Evolutionary conservation across 2,888 invertebrate species (phyloP).

Genomic region (Toxonevra muliebris): DNA sequence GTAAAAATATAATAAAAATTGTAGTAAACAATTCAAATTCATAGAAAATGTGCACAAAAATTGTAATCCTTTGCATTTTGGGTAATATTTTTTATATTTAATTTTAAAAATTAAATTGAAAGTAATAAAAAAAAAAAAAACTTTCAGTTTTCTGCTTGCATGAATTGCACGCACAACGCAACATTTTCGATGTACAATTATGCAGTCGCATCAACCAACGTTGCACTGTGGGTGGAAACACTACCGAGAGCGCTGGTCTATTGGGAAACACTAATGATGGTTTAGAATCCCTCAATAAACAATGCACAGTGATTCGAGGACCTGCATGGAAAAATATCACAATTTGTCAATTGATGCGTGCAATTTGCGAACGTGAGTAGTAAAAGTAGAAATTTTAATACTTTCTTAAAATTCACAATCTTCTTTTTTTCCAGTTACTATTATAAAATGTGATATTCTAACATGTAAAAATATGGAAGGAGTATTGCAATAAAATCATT

Average conservation of each 20-base stretch:
- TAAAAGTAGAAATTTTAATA: not conserved
- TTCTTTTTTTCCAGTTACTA: constrained; percentile 37
- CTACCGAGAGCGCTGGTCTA: constrained; percentile 15
- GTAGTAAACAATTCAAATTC: too few relatives aligned
- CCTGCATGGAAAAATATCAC: constrained; percentile 41
- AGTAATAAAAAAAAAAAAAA: not conserved
- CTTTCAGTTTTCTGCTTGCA: constrained; percentile 1
- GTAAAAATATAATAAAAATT: too few relatives aligned
- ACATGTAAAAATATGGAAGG: constrained; percentile 32
- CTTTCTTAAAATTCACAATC: constrained; percentile 3
- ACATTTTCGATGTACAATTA: constrained; percentile 4
- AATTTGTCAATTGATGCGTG: constrained; percentile 42
- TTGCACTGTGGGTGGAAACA: too few relatives aligned
- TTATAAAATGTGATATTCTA: constrained; percentile 35
- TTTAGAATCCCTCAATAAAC: constrained; percentile 30
- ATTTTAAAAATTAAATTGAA: not conserved
- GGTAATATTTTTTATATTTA: not conserved
- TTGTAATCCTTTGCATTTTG: too few relatives aligned
- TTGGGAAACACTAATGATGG: not conserved
- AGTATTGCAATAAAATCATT: constrained; percentile 1
- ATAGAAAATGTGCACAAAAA: too few relatives aligned
- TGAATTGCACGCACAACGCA: constrained; percentile 2
- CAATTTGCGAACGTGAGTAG: constrained; percentile 43
- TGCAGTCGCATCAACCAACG: constrained; percentile 13
- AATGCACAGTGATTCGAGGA: constrained; percentile 28